Conservation (phyloP, 2,888 invertebrate genomes). For the Toxonevra muliebris region DNA sequence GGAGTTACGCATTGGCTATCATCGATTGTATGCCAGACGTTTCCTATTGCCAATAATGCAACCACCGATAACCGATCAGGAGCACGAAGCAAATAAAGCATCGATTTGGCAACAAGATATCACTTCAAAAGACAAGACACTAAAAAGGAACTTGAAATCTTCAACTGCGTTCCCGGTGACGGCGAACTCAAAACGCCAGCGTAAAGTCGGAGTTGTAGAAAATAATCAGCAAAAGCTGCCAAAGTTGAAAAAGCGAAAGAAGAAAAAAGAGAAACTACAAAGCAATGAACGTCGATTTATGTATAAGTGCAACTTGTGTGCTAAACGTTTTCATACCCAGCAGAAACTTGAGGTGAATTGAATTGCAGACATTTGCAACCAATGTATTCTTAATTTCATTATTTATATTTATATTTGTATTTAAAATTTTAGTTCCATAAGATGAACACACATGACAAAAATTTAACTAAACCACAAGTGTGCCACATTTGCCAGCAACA, state of each 20-base stretch:
- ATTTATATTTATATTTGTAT: too few relatives aligned
- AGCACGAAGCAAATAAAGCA: conserved; percentile 65
- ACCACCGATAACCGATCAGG: conserved; percentile 54
- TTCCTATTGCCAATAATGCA: conserved; percentile 48
- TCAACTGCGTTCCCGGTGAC: too few relatives aligned
- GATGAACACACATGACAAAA: conserved; percentile 71
- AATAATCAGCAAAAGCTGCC: background rate
- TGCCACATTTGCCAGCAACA: conserved; percentile 73
- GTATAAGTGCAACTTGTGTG: conserved; percentile 73
- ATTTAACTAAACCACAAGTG: conserved; percentile 75
- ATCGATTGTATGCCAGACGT: conserved; percentile 72
- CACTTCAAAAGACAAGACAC: conserved; percentile 36
- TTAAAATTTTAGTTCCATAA: conserved; percentile 60
- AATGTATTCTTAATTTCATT: too few relatives aligned
- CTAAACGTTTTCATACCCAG: conserved; percentile 72
- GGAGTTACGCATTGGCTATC: conserved; percentile 68
- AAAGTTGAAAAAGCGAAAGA: background rate
- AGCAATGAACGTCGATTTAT: conserved; percentile 42
- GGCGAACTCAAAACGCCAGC: too few relatives aligned
- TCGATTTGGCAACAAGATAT: background rate
- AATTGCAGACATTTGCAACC: too few relatives aligned
- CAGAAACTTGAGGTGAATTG: conserved; percentile 68
- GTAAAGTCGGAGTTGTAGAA: background rate
- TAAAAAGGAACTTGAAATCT: too few relatives aligned
- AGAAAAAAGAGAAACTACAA: background rate